Conservation (phyloP, 2,113 vertebrate species). For the Monopterus albus region DNA sequence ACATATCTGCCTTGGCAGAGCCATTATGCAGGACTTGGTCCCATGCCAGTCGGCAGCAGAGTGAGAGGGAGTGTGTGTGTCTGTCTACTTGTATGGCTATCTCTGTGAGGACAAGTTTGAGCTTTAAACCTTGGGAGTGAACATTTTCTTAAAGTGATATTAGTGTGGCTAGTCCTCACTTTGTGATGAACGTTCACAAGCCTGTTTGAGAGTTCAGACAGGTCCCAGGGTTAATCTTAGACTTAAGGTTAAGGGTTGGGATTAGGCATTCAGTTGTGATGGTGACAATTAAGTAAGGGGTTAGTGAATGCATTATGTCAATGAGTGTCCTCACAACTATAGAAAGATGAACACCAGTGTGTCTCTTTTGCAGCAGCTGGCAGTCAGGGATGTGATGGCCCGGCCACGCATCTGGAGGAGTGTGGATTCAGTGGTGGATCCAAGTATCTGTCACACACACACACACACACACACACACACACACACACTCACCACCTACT, state of each 20-base stretch:
- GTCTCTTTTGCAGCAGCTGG: conserved; percentile 52
- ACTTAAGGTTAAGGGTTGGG: too few species aligned
- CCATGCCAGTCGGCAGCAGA: conserved; percentile 44
- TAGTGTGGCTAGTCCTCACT: too few species aligned
- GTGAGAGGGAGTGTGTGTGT: conserved; percentile 3
- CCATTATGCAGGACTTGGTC: conserved; percentile 60
- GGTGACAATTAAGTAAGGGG: too few species aligned
- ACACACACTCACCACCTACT: conserved; percentile 11
- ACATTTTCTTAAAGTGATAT: too few species aligned
- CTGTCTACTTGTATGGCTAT: background rate
- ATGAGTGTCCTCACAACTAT: background rate
- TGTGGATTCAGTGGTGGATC: conserved; percentile 23
- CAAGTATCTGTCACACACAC: conserved; percentile 35
- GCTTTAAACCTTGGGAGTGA: too few species aligned
- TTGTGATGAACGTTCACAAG: too few species aligned
- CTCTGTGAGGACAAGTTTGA: background rate
- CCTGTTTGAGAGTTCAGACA: too few species aligned
- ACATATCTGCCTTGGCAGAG: conserved; percentile 67
- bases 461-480: background rate
- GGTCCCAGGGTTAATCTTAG: too few species aligned
- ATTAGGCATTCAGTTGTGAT: too few species aligned
- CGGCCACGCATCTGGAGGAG: conserved; percentile 55
- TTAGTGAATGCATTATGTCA: too few species aligned
- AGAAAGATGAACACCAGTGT: background rate
- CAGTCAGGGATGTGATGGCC: conserved; percentile 40